Evolutionary conservation across 2,113 vertebrate species (phyloP).

Genomic region (Egretta garzetta): DNA sequence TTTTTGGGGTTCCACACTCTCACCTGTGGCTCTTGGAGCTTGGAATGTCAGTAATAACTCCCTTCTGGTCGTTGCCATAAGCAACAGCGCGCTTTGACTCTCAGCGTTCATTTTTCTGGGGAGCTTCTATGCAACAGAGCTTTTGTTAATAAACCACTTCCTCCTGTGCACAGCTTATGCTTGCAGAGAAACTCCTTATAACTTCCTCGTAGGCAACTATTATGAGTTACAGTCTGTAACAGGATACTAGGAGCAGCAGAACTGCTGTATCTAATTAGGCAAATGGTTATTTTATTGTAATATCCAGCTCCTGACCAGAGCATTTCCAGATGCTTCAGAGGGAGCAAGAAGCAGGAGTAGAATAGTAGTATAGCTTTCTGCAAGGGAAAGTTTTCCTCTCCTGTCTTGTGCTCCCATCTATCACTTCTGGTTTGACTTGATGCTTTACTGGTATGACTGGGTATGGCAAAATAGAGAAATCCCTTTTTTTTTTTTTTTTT

Average conservation of each 20-base stretch:
- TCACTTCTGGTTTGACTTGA: not conserved
- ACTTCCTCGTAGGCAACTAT: not conserved
- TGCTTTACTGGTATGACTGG: not conserved
- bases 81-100: not conserved
- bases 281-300: not conserved
- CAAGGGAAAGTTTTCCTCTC: not conserved
- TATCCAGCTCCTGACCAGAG: not conserved
- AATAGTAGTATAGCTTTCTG: not conserved
- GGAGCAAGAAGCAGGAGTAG: not conserved
- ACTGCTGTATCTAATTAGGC: constrained; percentile 33
- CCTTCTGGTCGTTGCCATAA: not conserved
- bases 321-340: constrained; percentile 15
- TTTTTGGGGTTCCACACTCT: not conserved
- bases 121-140: not conserved
- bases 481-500: not conserved
- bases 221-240: not conserved
- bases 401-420: rapidly evolving
- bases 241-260: constrained; percentile 12
- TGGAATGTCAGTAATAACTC: not conserved
- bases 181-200: not conserved
- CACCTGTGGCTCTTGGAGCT: not conserved
- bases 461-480: not conserved
- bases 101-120: not conserved
- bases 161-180: not conserved
- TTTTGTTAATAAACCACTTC: not conserved